Evolutionary conservation across 2,888 invertebrate species (phyloP).

Genomic region (Macrophya alboannulata): DNA sequence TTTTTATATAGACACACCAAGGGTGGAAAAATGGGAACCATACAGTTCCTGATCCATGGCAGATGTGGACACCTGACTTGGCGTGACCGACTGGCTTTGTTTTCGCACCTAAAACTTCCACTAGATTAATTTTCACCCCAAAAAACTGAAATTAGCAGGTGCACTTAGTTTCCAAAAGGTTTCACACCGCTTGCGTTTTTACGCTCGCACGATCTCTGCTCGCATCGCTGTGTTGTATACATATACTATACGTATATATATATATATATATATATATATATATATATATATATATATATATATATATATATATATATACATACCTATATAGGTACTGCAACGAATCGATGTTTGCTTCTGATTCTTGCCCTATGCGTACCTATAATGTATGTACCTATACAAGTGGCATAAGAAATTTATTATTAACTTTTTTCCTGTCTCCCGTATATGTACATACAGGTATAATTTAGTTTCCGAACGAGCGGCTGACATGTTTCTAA

Average conservation of each 20-base stretch:
- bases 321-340: conserved; percentile 1
- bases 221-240: not conserved
- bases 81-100: conserved; percentile 47
- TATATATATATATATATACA: not conserved
- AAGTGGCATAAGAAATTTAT: not conserved
- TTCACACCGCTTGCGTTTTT: conserved; percentile 38
- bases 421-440: not conserved
- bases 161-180: conserved; percentile 45
- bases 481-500: not conserved
- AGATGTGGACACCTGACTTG: conserved; percentile 52
- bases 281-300: not conserved
- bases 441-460: too few relatives aligned
- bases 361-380: not conserved
- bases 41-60: not conserved
- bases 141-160: conserved; percentile 46
- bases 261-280: not conserved
- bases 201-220: not conserved
- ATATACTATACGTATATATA: not conserved
- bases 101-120: conserved; percentile 52
- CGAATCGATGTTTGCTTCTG: conserved; percentile 41
- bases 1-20: not conserved
- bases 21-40: conserved; percentile 6
- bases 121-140: conserved; percentile 52
- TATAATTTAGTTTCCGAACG: not conserved
- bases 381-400: not conserved